Evolutionary conservation across 2,797 vertebrate genomes (phyloP), one percentile per base, ranked within the genome.

Genomic region (Bufotes viridis): DNA sequence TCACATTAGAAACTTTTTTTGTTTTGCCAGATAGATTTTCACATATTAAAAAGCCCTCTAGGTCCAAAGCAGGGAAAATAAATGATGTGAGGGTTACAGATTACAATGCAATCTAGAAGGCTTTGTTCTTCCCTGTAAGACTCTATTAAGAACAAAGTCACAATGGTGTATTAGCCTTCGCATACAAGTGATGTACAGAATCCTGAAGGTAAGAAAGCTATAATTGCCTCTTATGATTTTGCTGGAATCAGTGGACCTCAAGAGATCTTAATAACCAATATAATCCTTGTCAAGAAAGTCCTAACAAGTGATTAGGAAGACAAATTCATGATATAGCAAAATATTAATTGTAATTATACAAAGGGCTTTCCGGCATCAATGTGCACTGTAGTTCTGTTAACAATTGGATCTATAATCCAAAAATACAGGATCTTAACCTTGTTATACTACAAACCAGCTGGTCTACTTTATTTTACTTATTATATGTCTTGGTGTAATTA

Each of bases 201-300:
- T 87, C 78, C 63, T 87, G 78, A 20, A 80, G 85, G 78, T 87
- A 86, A 72, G 78, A 57, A 60, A 67, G 67, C 29, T 87, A 49
- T 69, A 87, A 87, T 81, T 87, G 67, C 78, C 55, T 87, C 65
- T 88, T 88, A 84, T 49, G 61, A 84, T 88, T 69, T 63, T 70
- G 55, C 79, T 82, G 49, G 74, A 87, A 87, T 67, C 69, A 75
- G 60, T 76, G 51, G 72, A 75, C 69, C 79, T 72, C 79, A 82
- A 63, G 79, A 87, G 79, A 67, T 55, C 60, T 69, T 82, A 87
- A 87, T 83, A 67, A 83, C 58, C 86, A 82, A 83, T 65, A 82
- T 87, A 82, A 87, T 82, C 86, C 86, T 82, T 87, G 80, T 83
- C 81, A 87, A 82, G 80, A 83, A 67, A 82, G 65, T 67, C 67